A percentile compares a stretch with the other conserved stretches of the same genome.
These are phyloP conservation scores for Drosophila equinoxialis DNA, from an alignment of 1,140 invertebrate genomes.

Conservation along the genomic window DNA sequence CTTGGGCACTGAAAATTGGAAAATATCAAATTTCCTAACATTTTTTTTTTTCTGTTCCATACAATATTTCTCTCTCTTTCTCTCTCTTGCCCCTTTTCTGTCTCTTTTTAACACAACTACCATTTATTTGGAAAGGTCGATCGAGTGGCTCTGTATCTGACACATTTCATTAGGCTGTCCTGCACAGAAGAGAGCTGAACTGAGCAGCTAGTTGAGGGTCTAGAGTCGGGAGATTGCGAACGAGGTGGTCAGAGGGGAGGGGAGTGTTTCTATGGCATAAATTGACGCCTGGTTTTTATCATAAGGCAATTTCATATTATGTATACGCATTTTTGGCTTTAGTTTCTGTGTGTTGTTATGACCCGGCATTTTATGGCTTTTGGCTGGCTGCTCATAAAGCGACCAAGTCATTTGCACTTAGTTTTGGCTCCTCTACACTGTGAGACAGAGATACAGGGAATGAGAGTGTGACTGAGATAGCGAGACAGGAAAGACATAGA, in stretches of 20 bases:
- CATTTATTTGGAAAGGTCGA: conserved; percentile 51
- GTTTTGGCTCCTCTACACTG: conserved; percentile 19
- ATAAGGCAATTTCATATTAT: conserved; percentile 77
- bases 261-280: conserved; percentile 54
- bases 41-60: conserved; percentile 17
- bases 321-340: conserved; percentile 57
- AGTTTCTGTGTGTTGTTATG: conserved; percentile 55
- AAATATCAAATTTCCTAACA: conserved; percentile 75
- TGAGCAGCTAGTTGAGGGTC: conserved; percentile 11
- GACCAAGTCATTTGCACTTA: conserved; percentile 72
- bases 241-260: neutral
- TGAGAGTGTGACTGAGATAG: neutral
- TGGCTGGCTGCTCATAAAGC: conserved; percentile 49
- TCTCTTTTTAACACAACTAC: neutral
- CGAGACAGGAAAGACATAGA: conserved; percentile 9
- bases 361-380: conserved; percentile 60
- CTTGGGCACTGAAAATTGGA: conserved; percentile 75
- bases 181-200: conserved; percentile 19
- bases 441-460: neutral
- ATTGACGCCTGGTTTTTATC: conserved; percentile 75
- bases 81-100: neutral
- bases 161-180: conserved; percentile 74
- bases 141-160: conserved; percentile 69
- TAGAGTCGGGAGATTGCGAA: neutral
- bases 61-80: neutral